These are phyloP conservation scores for Schizothorax lantsangensis DNA, from an alignment of 2,797 vertebrate genomes.

Conservation along the genomic window DNA sequence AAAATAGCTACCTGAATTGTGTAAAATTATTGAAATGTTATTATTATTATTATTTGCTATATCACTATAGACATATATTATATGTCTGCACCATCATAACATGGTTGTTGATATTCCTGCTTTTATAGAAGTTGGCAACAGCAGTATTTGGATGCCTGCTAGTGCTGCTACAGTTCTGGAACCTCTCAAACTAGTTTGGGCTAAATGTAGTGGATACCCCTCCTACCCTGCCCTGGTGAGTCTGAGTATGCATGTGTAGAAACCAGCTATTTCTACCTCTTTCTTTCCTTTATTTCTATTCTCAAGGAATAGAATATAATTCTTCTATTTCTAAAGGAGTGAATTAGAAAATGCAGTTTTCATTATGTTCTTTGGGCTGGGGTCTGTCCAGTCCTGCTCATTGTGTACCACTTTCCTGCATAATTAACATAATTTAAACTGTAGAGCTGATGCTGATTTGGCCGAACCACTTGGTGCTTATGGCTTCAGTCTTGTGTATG, in stretches of 20 bases:
- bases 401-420: not conserved
- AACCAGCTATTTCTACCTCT: constrained; percentile 32
- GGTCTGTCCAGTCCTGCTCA: not conserved
- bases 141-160: constrained; percentile 96
- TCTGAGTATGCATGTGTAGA: constrained; percentile 67
- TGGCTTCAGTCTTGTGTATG: not conserved
- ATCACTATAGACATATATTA: not conserved
- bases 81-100: constrained; percentile 65
- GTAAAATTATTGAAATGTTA: not conserved
- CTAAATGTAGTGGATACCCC: constrained; percentile 99
- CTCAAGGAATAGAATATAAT: too few species aligned
- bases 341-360: not conserved
- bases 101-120: constrained; percentile 71
- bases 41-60: not conserved
- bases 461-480: not conserved
- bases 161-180: constrained; percentile 92
- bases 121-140: constrained; percentile 94
- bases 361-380: too few species aligned
- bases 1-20: not conserved
- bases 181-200: constrained; percentile 98
- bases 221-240: constrained; percentile 99
- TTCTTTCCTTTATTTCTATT: not conserved
- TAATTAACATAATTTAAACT: not conserved
- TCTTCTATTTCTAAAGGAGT: not conserved
- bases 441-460: not conserved